Evolutionary conservation across 2,113 vertebrate genomes (phyloP), one percentile per base, ranked within the genome.

Genomic region (Chaetura pelagica): DNA sequence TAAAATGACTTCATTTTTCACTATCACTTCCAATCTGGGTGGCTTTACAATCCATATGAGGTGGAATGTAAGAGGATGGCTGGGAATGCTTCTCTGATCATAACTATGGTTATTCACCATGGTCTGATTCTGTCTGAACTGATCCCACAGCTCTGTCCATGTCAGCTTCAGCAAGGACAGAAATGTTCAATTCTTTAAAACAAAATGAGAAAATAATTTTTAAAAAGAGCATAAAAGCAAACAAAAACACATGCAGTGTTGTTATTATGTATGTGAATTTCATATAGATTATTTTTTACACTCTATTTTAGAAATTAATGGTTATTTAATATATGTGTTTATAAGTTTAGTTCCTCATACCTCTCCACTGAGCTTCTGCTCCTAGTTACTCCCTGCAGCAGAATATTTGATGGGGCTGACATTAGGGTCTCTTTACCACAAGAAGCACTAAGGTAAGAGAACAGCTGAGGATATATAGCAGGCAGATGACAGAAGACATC

Each of bases 21-120:
- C 26, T 2, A 1, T 26, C 1, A 1, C 69, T 48, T 4, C 30
- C n/a, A 26, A 6, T 58, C 44, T 32, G 27, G 38, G 22, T 9
- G 34, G 15, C 16, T 66, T 64, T 44, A 20, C 42, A 73, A 73
- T 15, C 20, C 19, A 17, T 21, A 63, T 2, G 3, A 64, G 34
- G 58, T 4, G 8, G 21, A 15, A 20, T 4, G 7, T 2, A 63
- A 72, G 46, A 84, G 15, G 24, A 68, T 5, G 23, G 15, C 40
- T 32, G 29, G 22, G 62, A 24, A 59, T 6, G 4, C 14, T 19
- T 34, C 23, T 15, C 17, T 32, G 10, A 19, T 6, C 35, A 30
- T 12, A 32, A 26, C 21, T n/a, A 1, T 2, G 15, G 35, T 34
- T 16, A 55, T 58, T 69, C n/a, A 40, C 19, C 3, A 0, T 1